A percentile compares a stretch with the other conserved stretches of the same genome.
Evolutionary conservation across 2,888 invertebrate genomes (phyloP).

Genomic region (Panopea generosa): DNA sequence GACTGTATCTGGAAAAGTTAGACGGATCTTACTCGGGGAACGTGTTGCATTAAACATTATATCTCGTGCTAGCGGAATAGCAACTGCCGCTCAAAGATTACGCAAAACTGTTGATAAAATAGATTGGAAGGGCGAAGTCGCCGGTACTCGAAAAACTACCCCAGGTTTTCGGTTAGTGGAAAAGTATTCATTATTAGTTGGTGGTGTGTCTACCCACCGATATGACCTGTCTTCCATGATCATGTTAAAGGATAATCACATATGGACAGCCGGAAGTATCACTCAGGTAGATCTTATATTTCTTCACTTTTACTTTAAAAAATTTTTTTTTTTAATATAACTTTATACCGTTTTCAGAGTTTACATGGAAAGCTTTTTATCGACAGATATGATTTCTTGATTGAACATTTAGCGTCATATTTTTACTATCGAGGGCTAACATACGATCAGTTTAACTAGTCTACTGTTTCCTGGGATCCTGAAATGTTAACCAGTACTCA

Average conservation of each 20-base stretch:
- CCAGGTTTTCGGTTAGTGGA: slow-evolving; percentile 86
- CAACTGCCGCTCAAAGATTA: slow-evolving; percentile 80
- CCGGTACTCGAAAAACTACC: slow-evolving; percentile 86
- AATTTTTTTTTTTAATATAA: too few relatives aligned
- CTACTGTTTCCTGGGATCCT: too few relatives aligned
- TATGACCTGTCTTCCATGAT: slow-evolving; percentile 85
- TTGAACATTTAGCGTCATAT: too few relatives aligned
- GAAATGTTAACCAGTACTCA: too few relatives aligned
- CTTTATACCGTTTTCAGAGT: not conserved
- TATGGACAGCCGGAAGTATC: slow-evolving; percentile 84
- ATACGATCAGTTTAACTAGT: too few relatives aligned
- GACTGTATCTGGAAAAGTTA: slow-evolving; percentile 82
- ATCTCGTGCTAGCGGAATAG: slow-evolving; percentile 85
- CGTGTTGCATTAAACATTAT: slow-evolving; percentile 85
- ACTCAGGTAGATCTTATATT: slow-evolving; percentile 77
- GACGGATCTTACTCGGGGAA: slow-evolving; percentile 84
- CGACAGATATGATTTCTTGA: too few relatives aligned
- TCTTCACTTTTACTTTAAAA: too few relatives aligned
- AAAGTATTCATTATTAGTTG: slow-evolving; percentile 85
- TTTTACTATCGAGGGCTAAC: too few relatives aligned
- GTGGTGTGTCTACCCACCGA: slow-evolving; percentile 85
- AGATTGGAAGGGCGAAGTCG: slow-evolving; percentile 84
- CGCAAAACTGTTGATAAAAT: slow-evolving; percentile 63
- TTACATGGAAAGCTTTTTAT: not conserved
- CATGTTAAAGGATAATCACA: slow-evolving; percentile 86